These are phyloP conservation scores for Chrysogorgia sp. DNA, from an alignment of 92 coral and sea anemone species.

Conservation along the genomic window DNA sequence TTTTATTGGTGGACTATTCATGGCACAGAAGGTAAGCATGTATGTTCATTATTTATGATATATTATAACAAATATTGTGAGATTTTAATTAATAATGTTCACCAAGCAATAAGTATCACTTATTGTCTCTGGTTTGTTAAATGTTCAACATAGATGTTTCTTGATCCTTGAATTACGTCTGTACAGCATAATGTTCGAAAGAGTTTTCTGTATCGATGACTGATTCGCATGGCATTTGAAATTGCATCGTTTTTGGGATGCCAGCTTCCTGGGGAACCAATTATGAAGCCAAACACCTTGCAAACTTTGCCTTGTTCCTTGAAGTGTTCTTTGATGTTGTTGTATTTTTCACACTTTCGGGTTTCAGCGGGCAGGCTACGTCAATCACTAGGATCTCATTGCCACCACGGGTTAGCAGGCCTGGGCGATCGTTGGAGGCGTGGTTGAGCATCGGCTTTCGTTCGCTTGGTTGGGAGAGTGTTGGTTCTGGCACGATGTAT, in stretches of 20 bases:
- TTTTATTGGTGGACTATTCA: too few relatives aligned
- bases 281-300: constrained; percentile 19
- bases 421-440: constrained; percentile 12
- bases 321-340: constrained; percentile 3
- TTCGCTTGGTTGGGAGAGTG: constrained; percentile 44
- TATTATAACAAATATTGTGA: too few relatives aligned
- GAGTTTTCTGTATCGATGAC: constrained; percentile 8
- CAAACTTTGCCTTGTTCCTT: neutral
- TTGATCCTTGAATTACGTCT: constrained; percentile 9
- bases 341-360: constrained; percentile 16
- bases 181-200: constrained; percentile 27
- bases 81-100: too few relatives aligned
- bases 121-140: neutral
- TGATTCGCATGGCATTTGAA: constrained; percentile 10
- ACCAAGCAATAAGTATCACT: too few relatives aligned
- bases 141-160: constrained; percentile 19
- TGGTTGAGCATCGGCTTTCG: constrained; percentile 23
- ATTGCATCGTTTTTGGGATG: constrained; percentile 6
- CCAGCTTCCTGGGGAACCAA: constrained; percentile 36
- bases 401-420: constrained; percentile 11
- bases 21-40: too few relatives aligned
- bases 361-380: constrained; percentile 27
- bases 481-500: constrained; percentile 55
- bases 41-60: too few relatives aligned
- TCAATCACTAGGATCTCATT: constrained; percentile 19